phyloP scores from a whole-genome alignment of 2,888 invertebrate species.

The Dryomyza anilis region DNA sequence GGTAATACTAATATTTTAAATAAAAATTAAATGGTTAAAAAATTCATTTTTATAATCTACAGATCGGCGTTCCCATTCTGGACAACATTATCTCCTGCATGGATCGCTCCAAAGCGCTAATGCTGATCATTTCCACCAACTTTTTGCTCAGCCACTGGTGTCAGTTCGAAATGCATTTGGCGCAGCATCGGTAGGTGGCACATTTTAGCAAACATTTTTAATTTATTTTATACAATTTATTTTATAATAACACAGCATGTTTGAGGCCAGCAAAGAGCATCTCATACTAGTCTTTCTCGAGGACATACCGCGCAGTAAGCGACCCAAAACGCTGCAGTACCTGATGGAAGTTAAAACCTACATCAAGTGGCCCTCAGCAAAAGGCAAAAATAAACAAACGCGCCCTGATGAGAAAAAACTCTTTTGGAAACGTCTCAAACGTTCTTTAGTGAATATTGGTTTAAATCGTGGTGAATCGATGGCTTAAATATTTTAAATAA shows the following conservation, averaged over 20 bases:
- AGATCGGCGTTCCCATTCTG: conserved; percentile 71
- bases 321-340: conserved; percentile 70
- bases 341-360: conserved; percentile 74
- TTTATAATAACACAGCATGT: conserved; percentile 58
- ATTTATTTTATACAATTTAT: background rate
- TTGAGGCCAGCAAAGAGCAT: conserved; percentile 68
- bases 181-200: conserved; percentile 66
- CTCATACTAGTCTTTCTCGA: conserved; percentile 70
- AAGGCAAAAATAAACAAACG: conserved; percentile 33
- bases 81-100: conserved; percentile 75
- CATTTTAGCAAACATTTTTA: background rate
- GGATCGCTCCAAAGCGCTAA: conserved; percentile 69
- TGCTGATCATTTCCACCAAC: conserved; percentile 69
- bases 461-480: conserved; percentile 35
- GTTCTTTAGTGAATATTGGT: conserved; percentile 49
- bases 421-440: conserved; percentile 58
- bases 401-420: conserved; percentile 54
- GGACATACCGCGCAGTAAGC: conserved; percentile 66
- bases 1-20: background rate
- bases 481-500: conserved; percentile 19
- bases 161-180: conserved; percentile 74
- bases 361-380: conserved; percentile 67
- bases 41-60: background rate
- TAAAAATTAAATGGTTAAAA: too few relatives aligned
- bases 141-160: conserved; percentile 76